Evolutionary conservation across 2,113 vertebrate species (phyloP).

Genomic region (Ailuropoda melanoleuca): DNA sequence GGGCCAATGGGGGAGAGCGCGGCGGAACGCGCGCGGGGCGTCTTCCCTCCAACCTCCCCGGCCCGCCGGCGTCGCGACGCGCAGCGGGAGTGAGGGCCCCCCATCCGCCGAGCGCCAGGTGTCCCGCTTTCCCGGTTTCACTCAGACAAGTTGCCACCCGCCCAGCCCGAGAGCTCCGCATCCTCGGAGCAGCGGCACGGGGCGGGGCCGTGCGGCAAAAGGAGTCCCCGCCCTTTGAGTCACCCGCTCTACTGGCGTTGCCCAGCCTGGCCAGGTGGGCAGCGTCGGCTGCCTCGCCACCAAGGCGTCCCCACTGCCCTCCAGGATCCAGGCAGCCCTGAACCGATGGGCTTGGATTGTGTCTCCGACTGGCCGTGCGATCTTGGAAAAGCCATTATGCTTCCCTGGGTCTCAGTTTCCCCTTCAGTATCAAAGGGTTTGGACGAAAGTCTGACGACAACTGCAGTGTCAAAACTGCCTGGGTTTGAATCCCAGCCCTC

Average conservation of each 20-base stretch:
- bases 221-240: conserved; percentile 60
- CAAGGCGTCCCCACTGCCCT: neutral
- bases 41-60: accelerated
- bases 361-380: neutral
- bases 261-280: neutral
- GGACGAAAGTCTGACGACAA: neutral
- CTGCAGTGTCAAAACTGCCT: neutral
- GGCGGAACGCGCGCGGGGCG: neutral
- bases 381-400: neutral
- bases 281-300: neutral
- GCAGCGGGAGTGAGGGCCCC: accelerated
- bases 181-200: neutral
- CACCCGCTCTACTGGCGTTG: neutral
- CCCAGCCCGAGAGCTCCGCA: neutral
- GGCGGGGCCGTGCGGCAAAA: neutral
- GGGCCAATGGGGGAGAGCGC: conserved; percentile 23
- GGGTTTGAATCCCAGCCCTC: neutral
- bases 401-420: neutral
- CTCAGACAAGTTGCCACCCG: conserved; percentile 54
- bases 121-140: conserved; percentile 54
- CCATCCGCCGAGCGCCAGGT: accelerated
- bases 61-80: accelerated
- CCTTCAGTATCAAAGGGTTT: neutral
- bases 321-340: neutral
- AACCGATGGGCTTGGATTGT: neutral